These are phyloP conservation scores for Hypomecis punctinalis DNA, from an alignment of 2,888 invertebrate genomes.

Conservation along the genomic window DNA sequence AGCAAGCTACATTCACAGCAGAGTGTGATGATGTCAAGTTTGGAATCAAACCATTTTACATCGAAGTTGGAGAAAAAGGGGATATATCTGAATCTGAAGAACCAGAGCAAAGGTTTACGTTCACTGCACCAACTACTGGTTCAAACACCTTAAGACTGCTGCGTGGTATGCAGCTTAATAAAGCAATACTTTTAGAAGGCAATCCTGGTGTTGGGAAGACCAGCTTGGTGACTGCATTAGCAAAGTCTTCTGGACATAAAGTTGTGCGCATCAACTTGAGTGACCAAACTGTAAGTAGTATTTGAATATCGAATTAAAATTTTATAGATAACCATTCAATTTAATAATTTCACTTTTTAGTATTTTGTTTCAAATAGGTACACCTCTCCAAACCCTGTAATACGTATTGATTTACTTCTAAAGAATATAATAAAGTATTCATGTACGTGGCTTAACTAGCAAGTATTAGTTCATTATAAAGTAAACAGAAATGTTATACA, in stretches of 20 bases:
- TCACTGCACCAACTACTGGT: constrained; percentile 91
- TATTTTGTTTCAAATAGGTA: too few species aligned
- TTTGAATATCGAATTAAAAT: too few species aligned
- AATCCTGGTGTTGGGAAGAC: constrained; percentile 99
- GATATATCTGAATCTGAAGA: constrained; percentile 51
- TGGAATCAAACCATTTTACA: constrained; percentile 92
- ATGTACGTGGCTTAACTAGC: too few species aligned
- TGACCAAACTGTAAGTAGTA: constrained; percentile 94
- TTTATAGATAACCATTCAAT: too few species aligned
- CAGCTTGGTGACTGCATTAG: constrained; percentile 95
- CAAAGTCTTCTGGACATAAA: constrained; percentile 92
- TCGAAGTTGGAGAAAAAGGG: constrained; percentile 79
- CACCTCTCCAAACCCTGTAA: neutral
- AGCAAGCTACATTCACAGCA: constrained; percentile 63
- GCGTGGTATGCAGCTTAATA: constrained; percentile 94
- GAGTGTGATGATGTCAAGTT: constrained; percentile 79
- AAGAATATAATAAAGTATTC: too few species aligned
- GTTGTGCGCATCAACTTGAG: constrained; percentile 98
- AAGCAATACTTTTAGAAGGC: constrained; percentile 97
- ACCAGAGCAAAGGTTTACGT: constrained; percentile 85
- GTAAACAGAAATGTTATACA: neutral
- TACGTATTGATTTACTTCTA: too few species aligned
- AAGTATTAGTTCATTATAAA: too few species aligned
- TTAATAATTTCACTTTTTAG: too few species aligned
- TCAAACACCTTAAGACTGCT: constrained; percentile 93